These are phyloP conservation scores for Tringa solitaria DNA, from an alignment of 2,113 vertebrate genomes.

Conservation along the genomic window DNA sequence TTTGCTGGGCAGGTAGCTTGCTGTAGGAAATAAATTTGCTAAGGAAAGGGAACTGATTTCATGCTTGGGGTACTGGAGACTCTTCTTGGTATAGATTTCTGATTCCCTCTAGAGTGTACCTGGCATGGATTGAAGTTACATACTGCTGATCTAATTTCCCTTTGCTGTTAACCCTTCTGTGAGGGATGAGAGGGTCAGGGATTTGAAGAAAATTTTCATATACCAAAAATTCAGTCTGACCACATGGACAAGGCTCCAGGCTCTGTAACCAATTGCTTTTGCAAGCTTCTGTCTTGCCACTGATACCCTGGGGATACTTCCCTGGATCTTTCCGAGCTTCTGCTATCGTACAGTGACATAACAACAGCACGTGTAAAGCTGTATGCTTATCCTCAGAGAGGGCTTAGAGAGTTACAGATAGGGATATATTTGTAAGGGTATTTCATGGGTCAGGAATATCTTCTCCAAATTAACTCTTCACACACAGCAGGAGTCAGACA, in stretches of 20 bases:
- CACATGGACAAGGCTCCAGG: neutral
- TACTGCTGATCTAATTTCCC: neutral
- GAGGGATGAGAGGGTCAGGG: neutral
- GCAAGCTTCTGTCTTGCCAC: neutral
- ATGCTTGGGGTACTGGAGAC: neutral
- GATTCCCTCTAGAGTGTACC: neutral
- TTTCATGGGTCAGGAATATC: neutral
- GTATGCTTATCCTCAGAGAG: neutral
- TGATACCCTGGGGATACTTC: neutral
- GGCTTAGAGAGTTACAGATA: neutral
- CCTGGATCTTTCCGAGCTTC: neutral
- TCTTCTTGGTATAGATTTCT: neutral
- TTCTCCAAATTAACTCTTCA: neutral
- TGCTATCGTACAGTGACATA: neutral
- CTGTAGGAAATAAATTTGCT: neutral
- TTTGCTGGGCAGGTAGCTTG: neutral
- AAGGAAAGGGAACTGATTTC: neutral
- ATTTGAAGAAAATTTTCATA: neutral
- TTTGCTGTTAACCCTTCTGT: neutral
- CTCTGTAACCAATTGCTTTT: neutral
- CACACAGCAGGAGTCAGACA: neutral
- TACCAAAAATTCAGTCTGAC: neutral
- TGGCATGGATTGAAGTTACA: neutral
- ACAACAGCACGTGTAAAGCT: too few relatives aligned
- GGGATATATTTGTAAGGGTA: neutral